Conservation (phyloP, 2,113 vertebrate species). For the Pteropus alecto region DNA sequence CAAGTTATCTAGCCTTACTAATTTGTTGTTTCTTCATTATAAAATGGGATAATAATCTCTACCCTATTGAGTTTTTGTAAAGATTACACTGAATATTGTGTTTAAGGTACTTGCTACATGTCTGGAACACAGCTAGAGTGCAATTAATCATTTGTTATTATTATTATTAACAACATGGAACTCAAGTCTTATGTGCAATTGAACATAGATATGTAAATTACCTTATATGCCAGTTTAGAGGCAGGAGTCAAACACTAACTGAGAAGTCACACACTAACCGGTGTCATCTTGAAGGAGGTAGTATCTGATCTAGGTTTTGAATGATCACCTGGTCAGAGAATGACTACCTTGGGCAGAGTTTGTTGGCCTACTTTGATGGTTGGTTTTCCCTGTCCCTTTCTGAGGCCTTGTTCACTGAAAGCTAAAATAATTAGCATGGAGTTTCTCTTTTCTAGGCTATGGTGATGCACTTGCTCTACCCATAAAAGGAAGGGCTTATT, state of each 20-base stretch:
- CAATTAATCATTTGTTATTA: not conserved
- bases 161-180: not conserved
- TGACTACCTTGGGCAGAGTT: not conserved
- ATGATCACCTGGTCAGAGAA: not conserved
- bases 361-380: not conserved
- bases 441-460: not conserved
- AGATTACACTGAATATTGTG: not conserved
- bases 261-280: not conserved
- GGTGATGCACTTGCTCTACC: not conserved
- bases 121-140: not conserved
- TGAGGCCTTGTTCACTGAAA: not conserved
- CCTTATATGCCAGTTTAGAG: not conserved
- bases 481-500: slow-evolving; percentile 46
- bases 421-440: slow-evolving; percentile 39
- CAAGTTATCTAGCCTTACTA: not conserved
- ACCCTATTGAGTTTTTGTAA: not conserved
- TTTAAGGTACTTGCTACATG: not conserved
- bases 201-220: not conserved
- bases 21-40: not conserved
- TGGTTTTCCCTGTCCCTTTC: slow-evolving; percentile 12
- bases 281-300: not conserved
- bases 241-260: not conserved
- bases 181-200: not conserved
- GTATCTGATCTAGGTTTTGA: slow-evolving; percentile 11
- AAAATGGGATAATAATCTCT: slow-evolving; percentile 3